A percentile compares a stretch with the other conserved stretches of the same genome.
Evolutionary conservation across 2,797 vertebrate species (phyloP).

Genomic region (Anguilla obscura): DNA sequence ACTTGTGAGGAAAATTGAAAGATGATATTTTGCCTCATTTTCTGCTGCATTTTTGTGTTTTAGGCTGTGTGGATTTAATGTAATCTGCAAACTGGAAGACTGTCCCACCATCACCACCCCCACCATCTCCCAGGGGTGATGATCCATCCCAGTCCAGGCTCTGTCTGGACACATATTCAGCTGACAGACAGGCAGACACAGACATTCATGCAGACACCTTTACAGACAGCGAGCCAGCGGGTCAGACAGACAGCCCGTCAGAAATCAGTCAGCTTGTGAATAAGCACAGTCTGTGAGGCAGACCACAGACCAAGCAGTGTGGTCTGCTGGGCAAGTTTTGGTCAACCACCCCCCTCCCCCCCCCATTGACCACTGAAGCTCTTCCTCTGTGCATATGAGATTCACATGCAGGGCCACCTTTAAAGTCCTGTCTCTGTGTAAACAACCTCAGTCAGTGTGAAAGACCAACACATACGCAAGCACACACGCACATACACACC

Average conservation of each 20-base stretch:
- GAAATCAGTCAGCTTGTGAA: slow-evolving; percentile 38
- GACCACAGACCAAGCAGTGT: slow-evolving; percentile 42
- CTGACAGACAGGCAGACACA: slow-evolving; percentile 15
- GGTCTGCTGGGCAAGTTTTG: slow-evolving; percentile 40
- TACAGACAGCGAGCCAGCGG: slow-evolving; percentile 19
- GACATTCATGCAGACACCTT: slow-evolving; percentile 7
- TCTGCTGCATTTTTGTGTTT: not conserved
- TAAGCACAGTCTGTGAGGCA: slow-evolving; percentile 56
- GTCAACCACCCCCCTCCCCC: not conserved
- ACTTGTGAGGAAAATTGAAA: not conserved
- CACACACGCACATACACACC: slow-evolving; percentile 45
- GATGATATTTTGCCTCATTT: not conserved
- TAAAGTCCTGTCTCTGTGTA: slow-evolving; percentile 47
- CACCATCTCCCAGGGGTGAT: not conserved
- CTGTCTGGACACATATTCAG: not conserved
- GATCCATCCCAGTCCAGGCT: not conserved
- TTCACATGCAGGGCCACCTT: slow-evolving; percentile 46
- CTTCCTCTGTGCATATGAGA: slow-evolving; percentile 50
- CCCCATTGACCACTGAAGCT: slow-evolving; percentile 33
- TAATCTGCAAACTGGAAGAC: not conserved
- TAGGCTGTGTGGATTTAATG: not conserved
- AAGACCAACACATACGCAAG: slow-evolving; percentile 41
- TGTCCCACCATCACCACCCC: not conserved
- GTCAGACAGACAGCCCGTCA: slow-evolving; percentile 23
- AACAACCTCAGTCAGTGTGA: slow-evolving; percentile 56